Evolutionary conservation across 2,113 vertebrate species (phyloP).

Genomic region (Istiophorus platypterus): DNA sequence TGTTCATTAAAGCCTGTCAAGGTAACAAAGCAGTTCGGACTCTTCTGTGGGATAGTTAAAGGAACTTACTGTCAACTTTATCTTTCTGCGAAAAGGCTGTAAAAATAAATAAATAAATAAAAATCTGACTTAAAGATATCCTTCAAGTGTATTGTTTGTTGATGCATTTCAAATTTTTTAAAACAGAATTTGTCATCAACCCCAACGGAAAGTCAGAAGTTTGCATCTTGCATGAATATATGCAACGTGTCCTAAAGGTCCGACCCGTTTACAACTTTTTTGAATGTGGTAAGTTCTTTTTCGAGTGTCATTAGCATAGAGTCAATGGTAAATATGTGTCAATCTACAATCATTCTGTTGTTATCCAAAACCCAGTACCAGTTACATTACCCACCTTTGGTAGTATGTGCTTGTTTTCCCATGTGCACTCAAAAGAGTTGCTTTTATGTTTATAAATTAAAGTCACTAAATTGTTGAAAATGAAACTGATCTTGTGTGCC

Average conservation of each 20-base stretch:
- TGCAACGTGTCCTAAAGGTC: constrained; percentile 99
- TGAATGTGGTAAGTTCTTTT: constrained; percentile 96
- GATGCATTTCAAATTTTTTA: background rate
- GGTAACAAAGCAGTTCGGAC: background rate
- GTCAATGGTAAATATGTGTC: background rate
- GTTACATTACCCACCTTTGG: background rate
- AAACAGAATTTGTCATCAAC: constrained; percentile 97
- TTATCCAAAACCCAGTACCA: background rate
- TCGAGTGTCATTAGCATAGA: background rate
- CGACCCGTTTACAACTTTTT: constrained; percentile 99
- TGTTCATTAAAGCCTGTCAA: background rate
- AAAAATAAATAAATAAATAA: no score
- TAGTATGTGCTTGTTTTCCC: background rate
- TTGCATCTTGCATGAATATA: constrained; percentile 99
- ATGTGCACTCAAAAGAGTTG: background rate
- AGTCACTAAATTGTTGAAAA: no score
- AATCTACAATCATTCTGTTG: background rate
- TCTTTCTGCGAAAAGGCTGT: background rate
- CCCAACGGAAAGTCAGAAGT: constrained; percentile 99
- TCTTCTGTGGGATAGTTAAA: background rate
- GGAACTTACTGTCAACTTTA: no score
- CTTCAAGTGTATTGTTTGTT: constrained; percentile 2
- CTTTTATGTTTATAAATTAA: background rate
- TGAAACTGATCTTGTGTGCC: constrained; percentile 2
- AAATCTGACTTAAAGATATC: background rate